phyloP scores from a whole-genome alignment of 2,113 vertebrate species.

The Lepus europaeus region DNA sequence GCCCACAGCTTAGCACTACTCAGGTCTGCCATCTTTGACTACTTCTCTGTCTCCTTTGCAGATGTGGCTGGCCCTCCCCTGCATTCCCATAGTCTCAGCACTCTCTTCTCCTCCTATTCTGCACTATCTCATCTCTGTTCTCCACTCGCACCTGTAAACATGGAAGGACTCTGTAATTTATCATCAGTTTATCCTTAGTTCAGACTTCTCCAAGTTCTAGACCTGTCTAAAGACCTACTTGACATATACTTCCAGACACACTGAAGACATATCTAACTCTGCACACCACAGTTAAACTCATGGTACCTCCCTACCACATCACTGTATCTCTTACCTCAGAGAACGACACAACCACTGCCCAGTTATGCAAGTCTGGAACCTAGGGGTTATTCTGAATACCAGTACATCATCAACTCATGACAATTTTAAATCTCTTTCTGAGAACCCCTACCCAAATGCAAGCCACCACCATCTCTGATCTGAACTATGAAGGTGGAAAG shows the following conservation, averaged over 20 bases:
- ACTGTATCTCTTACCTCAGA: background rate
- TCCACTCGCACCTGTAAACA: background rate
- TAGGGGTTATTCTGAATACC: background rate
- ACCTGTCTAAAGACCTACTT: background rate
- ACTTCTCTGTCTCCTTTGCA: background rate
- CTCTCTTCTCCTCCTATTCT: background rate
- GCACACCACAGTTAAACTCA: background rate
- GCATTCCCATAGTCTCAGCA: background rate
- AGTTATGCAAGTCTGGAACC: background rate
- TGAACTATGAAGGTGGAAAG: fast-evolving
- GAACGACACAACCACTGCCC: too few species aligned
- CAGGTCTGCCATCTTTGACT: background rate
- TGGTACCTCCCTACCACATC: background rate
- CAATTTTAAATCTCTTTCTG: background rate
- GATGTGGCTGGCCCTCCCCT: background rate
- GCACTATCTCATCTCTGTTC: background rate
- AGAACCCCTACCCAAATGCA: background rate
- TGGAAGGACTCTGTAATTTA: background rate
- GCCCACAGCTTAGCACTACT: fast-evolving
- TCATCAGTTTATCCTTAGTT: background rate
- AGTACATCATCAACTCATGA: background rate
- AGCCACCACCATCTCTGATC: background rate
- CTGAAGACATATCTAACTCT: background rate
- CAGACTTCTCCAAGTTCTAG: background rate
- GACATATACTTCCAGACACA: background rate